Evolutionary conservation across 2,888 invertebrate species (phyloP).

Genomic region (Oasisia sp.): DNA sequence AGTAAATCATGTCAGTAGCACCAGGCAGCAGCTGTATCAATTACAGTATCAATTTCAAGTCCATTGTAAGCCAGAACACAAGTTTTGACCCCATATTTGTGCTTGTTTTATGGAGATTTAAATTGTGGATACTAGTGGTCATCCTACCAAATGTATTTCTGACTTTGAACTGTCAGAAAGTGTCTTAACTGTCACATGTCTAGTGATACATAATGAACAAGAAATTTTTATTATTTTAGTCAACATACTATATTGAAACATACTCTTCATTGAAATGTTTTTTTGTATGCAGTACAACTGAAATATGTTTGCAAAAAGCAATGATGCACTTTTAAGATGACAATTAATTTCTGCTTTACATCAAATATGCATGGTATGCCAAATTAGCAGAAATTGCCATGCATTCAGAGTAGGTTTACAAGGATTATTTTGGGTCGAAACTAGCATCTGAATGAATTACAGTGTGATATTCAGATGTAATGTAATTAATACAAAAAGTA

Average conservation of each 20-base stretch:
- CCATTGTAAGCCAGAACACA: background rate
- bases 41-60: background rate
- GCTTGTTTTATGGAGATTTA: background rate
- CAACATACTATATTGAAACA: background rate
- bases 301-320: background rate
- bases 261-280: background rate
- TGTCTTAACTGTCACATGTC: too few relatives aligned
- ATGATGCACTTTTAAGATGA: background rate
- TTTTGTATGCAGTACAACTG: background rate
- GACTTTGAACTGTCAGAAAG: too few relatives aligned
- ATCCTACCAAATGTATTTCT: too few relatives aligned
- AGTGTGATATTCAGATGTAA: too few relatives aligned
- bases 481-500: too few relatives aligned
- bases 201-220: too few relatives aligned
- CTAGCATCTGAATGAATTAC: too few relatives aligned
- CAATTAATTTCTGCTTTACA: background rate
- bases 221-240: background rate
- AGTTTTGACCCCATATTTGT: background rate
- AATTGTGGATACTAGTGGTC: background rate
- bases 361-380: background rate
- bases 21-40: background rate
- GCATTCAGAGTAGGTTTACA: too few relatives aligned
- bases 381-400: too few relatives aligned
- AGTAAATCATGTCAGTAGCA: background rate
- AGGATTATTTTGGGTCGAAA: too few relatives aligned